Base-by-base conservation (phyloP, 1,140 invertebrate species). In the Hermetia illucens region DNA sequence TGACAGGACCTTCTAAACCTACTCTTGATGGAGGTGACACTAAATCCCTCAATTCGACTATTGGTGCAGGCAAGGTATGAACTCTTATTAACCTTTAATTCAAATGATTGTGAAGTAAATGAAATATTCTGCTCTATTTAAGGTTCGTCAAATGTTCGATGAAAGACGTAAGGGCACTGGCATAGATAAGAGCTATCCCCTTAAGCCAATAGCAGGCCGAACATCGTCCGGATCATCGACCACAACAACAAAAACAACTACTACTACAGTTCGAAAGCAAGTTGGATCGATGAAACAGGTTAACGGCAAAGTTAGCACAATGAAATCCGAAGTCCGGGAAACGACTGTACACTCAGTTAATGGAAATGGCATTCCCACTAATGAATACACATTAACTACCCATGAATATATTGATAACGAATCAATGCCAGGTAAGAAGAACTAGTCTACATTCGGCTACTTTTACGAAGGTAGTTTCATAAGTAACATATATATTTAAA, bases 141-240 rank as follows among this genome's bases (percentile, higher is more conserved):
- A 77, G 69, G 75, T 79, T 3, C 69, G 77, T n/a, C 77, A 80
- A 63, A 79, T 83, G 77, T 83, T 84, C 51, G 79, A 84, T 44
- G 81, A 84, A 48, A 66, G 80, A 12, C 68, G 81, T 20, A 71
- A 72, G 34, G 72, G 70, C 34, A 70, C 70, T 5, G 82, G 82
- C 20, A 79, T 83, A 45, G 82, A 87, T 63, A 77, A 79, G 40
- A 82, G 79, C 52, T 80, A 86, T 61, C 81, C 80, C 0, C 58
- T 87, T 12, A 78, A 84, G 48, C 82, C 82, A n/a, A 60, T 62
- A 38, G 49, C 57, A n/a, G n/a, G n/a, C n/a, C n/a, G n/a, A n/a
- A n/a, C n/a, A n/a, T n/a, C n/a, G n/a, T 20, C 53, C 54, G 33
- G 47, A 55, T 38, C 57, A 52, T 48, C 49, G 54, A 25, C 47